These are phyloP conservation scores for Myanophis thanlyinensis DNA, from an alignment of 2,113 vertebrate genomes.

Conservation along the genomic window DNA sequence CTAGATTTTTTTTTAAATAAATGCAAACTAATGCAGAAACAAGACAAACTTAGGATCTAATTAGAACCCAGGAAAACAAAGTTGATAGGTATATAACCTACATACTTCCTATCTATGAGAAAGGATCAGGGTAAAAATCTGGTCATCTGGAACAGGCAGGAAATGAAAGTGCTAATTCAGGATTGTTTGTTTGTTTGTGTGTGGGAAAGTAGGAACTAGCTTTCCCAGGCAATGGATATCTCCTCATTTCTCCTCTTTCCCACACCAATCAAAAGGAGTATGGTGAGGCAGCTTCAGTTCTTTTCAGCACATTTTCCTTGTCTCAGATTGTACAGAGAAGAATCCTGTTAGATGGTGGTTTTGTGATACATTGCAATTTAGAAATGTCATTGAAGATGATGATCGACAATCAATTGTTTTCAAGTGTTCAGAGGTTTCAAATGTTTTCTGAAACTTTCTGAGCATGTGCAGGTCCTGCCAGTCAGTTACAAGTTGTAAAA, in stretches of 20 bases:
- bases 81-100: background rate
- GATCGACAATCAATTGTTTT: background rate
- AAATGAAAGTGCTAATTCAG: background rate
- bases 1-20: background rate
- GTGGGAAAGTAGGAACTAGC: background rate
- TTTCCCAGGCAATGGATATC: background rate
- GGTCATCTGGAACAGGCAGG: background rate
- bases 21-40: background rate
- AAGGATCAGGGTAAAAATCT: background rate
- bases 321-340: background rate
- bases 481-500: background rate
- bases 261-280: background rate
- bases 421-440: background rate
- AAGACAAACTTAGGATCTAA: background rate
- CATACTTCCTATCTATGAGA: background rate
- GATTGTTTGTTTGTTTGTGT: background rate
- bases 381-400: background rate
- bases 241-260: background rate
- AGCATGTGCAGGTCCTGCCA: background rate
- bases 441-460: background rate
- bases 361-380: background rate
- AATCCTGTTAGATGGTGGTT: background rate
- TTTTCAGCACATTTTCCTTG: background rate
- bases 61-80: background rate
- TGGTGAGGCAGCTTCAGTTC: background rate